These are phyloP conservation scores for Drosophila mayri DNA, from an alignment of 1,140 invertebrate genomes.

Conservation along the genomic window DNA sequence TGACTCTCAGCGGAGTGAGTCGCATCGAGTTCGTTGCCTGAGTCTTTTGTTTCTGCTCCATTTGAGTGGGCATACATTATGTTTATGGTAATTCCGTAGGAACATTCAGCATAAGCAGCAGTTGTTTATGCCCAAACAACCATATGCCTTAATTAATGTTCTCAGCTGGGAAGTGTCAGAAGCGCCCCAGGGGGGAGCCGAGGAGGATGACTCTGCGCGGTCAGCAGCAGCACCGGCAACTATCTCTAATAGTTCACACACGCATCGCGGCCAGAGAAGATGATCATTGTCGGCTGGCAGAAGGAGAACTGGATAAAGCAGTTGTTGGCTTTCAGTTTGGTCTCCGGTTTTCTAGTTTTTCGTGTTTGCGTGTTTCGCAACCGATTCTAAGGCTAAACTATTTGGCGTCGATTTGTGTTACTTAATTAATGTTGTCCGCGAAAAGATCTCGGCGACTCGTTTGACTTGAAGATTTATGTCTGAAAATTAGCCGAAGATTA, in stretches of 20 bases:
- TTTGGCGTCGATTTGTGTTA: constrained; percentile 60
- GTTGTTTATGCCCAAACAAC: constrained; percentile 34
- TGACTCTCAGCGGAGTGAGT: constrained; percentile 4
- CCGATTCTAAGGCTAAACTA: constrained; percentile 69
- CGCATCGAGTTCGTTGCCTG: constrained; percentile 43
- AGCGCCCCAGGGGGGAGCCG: constrained; percentile 10
- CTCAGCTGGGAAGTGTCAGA: constrained; percentile 25
- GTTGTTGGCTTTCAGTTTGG: constrained; percentile 26
- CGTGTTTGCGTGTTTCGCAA: constrained; percentile 66
- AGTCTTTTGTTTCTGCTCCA: constrained; percentile 48
- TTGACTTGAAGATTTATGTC: constrained; percentile 63
- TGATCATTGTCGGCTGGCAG: constrained; percentile 19
- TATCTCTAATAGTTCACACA: constrained; percentile 56
- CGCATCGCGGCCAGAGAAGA: constrained; percentile 32
- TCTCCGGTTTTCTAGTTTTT: constrained; percentile 62
- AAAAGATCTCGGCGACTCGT: constrained; percentile 47
- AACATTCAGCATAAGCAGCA: constrained; percentile 20
- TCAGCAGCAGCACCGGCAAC: constrained; percentile 11
- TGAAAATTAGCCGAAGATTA: constrained; percentile 40
- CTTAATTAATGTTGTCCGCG: constrained; percentile 67
- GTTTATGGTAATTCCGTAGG: constrained; percentile 26
- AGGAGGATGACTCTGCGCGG: constrained; percentile 2
- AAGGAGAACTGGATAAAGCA: constrained; percentile 57
- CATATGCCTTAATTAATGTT: constrained; percentile 26
- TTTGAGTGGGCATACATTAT: constrained; percentile 41